These are phyloP conservation scores for Hybos culiciformis DNA, from an alignment of 2,888 invertebrate genomes.

Conservation along the genomic window DNA sequence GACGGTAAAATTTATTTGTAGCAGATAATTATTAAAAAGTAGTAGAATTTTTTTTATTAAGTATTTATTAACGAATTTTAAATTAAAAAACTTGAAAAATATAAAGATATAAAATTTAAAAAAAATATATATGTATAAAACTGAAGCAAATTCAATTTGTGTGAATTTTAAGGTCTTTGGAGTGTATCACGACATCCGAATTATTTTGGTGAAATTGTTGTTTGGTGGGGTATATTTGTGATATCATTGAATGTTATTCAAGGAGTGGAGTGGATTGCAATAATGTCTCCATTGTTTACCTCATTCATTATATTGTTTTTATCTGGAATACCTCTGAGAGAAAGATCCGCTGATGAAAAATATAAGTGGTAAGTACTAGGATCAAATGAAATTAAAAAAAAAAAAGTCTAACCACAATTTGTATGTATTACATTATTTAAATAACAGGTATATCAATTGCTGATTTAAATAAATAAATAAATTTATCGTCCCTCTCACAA, in stretches of 20 bases:
- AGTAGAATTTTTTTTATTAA: background rate
- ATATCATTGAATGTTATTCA: conserved; percentile 76
- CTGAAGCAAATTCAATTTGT: background rate
- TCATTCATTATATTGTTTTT: conserved; percentile 76
- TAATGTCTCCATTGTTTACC: conserved; percentile 77
- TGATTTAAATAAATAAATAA: too few species aligned
- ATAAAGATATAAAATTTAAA: background rate
- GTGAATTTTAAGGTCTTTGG: conserved; percentile 64
- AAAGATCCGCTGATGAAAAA: conserved; percentile 76
- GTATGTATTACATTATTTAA: too few species aligned
- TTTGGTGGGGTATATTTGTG: conserved; percentile 90
- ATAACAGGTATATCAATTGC: too few species aligned
- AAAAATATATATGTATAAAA: background rate
- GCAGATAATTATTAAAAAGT: background rate
- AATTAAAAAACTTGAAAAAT: background rate
- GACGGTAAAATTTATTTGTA: conserved; percentile 53
- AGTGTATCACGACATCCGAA: conserved; percentile 82
- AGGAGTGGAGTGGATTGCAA: conserved; percentile 73
- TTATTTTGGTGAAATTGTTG: conserved; percentile 84
- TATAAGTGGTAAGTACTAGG: conserved; percentile 74
- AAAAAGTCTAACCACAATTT: too few species aligned
- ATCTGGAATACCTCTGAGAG: conserved; percentile 79
- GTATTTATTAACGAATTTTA: background rate
- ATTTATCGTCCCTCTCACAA: background rate
- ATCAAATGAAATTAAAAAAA: too few species aligned